Percentiles rank a stretch among this genome's conserved stretches.
Conservation (phyloP, 2,888 invertebrate species). For the Altica lythri region DNA sequence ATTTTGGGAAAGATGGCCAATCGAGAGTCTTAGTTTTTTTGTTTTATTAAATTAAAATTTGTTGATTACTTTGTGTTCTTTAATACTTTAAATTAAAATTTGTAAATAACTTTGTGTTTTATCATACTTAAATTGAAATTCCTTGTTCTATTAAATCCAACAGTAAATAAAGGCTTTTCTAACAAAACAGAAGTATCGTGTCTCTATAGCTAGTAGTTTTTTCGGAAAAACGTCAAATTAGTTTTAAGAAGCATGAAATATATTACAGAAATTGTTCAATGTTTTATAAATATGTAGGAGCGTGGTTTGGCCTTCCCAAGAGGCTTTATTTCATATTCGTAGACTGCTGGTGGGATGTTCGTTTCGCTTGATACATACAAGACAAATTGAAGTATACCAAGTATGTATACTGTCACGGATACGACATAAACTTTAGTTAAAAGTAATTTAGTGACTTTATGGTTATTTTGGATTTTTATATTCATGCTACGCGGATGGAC, state of each 20-base stretch:
- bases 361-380: conserved; percentile 1
- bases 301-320: background rate
- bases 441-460: background rate
- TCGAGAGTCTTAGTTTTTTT: too few relatives aligned
- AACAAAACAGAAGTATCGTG: background rate
- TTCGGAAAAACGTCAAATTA: background rate
- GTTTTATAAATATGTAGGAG: conserved; percentile 8
- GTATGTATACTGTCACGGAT: background rate
- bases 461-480: background rate
- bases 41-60: too few relatives aligned
- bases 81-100: too few relatives aligned
- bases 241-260: conserved; percentile 3
- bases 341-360: background rate
- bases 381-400: background rate
- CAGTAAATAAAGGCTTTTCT: background rate
- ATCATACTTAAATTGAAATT: too few relatives aligned
- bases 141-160: background rate
- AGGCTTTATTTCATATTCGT: conserved; percentile 1
- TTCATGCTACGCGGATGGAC: too few relatives aligned
- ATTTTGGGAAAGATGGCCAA: too few relatives aligned
- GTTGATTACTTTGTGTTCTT: too few relatives aligned
- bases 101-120: too few relatives aligned
- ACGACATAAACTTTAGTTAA: conserved; percentile 1
- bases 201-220: background rate
- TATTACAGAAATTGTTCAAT: conserved; percentile 11